These are phyloP conservation scores for Centropyge bicolor DNA, from an alignment of 2,797 vertebrate species.

Conservation along the genomic window DNA sequence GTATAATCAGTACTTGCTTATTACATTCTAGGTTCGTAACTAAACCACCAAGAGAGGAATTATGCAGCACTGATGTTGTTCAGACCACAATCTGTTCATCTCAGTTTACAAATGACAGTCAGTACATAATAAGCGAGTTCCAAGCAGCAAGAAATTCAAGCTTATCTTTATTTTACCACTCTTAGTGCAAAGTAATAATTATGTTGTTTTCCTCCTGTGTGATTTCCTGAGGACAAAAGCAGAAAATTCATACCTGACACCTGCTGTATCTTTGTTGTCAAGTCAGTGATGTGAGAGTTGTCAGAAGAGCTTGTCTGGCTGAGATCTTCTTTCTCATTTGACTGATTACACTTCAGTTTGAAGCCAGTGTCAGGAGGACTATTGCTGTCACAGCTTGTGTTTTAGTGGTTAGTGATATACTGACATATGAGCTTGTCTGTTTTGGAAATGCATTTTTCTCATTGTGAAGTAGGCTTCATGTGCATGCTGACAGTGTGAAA, in stretches of 20 bases:
- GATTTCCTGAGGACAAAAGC: not conserved
- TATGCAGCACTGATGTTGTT: too few relatives aligned
- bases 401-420: not conserved
- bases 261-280: not conserved
- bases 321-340: constrained; percentile 22
- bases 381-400: constrained; percentile 6
- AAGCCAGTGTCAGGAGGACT: not conserved
- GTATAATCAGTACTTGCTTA: not conserved
- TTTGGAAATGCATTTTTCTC: not conserved
- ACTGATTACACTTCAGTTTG: constrained; percentile 23
- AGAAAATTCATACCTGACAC: not conserved
- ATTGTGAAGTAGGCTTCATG: not conserved
- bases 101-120: not conserved
- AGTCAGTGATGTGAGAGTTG: constrained; percentile 8
- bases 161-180: not conserved
- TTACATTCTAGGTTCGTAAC: not conserved
- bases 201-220: not conserved
- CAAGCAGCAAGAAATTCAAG: not conserved
- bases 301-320: constrained; percentile 4
- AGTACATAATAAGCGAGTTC: not conserved
- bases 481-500: not conserved
- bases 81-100: too few relatives aligned
- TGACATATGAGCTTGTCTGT: not conserved
- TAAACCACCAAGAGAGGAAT: not conserved
- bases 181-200: constrained; percentile 9